Percentiles rank a stretch among this genome's conserved stretches.
These are phyloP conservation scores for Trichacis sp. DNA, from an alignment of 2,888 invertebrate genomes.

Conservation along the genomic window DNA sequence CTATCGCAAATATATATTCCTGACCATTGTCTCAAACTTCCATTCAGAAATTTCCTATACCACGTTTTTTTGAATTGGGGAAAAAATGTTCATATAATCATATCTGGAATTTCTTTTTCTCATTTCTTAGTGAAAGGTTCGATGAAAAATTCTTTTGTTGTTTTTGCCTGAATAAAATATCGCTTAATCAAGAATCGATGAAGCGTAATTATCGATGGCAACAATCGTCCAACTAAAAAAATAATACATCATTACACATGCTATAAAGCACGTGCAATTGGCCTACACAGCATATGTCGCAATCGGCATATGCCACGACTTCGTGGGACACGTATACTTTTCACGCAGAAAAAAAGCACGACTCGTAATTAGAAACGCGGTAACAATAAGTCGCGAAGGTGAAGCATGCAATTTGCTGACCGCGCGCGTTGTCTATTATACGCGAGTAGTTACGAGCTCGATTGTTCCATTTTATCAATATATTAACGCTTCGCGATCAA, in stretches of 20 bases:
- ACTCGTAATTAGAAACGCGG: slow-evolving; percentile 28
- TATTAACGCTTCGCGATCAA: too few relatives aligned
- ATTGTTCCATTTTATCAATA: not conserved
- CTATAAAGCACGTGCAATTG: slow-evolving; percentile 27
- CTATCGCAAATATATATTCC: too few relatives aligned
- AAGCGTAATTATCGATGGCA: too few relatives aligned
- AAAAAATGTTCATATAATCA: too few relatives aligned
- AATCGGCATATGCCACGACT: slow-evolving; percentile 27
- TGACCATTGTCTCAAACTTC: too few relatives aligned
- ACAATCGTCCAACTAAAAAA: slow-evolving; percentile 22
- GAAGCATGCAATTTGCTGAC: slow-evolving; percentile 29
- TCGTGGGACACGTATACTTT: slow-evolving; percentile 30
- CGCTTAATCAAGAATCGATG: too few relatives aligned
- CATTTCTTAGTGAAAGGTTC: too few relatives aligned
- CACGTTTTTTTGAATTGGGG: too few relatives aligned
- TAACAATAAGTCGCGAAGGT: slow-evolving; percentile 18
- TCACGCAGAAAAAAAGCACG: slow-evolving; percentile 26
- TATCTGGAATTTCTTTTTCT: too few relatives aligned
- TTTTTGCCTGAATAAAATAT: too few relatives aligned
- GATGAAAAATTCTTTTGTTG: too few relatives aligned
- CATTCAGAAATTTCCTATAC: too few relatives aligned
- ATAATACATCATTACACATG: slow-evolving; percentile 28
- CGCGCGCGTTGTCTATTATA: slow-evolving; percentile 1
- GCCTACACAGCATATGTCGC: slow-evolving; percentile 24
- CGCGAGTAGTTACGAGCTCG: not conserved